Evolutionary conservation across 92 coral and sea anemone genomes (phyloP), one percentile per base, ranked within the genome.

Genomic region (Porites lobata): DNA sequence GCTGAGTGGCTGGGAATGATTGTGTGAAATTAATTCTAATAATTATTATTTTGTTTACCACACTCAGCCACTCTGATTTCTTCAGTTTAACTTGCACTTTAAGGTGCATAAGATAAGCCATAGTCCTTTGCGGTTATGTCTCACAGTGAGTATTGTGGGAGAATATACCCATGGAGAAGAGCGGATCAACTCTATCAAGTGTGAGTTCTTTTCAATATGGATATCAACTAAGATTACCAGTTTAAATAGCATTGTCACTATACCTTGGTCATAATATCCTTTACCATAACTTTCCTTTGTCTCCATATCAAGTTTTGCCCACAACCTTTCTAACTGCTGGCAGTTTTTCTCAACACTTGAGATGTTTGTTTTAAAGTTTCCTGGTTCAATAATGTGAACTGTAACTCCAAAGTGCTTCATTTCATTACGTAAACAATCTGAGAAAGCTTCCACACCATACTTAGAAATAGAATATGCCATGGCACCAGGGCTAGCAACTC

Each of bases 361-460:
- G 12, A 94, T 52, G 65, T 88, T 88, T 61, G 98, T 94, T 85
- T 77, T 92, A 65, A 94, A 94, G 75, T 22, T 84, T 1, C 98
- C 94, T 29, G 98, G 98, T 58, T 92, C 98, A 66, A 94, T 94
- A 12, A 84, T 89, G 75, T 92, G 95, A 67, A 92, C 93, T 3
- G 91, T 72, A 12, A 92, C 91, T 6, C 94, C 95, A 87, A 94
- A 87, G 15, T 13, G 76, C 50, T 80, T 72, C 26, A 94, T 77
- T 83, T 94, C 98, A 0, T 63, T 59, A 51, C 98, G 93, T 70
- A 94, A 64, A 1, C 89, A 88, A 87, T 92, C 98, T 7, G 84
- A 90, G 77, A 92, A 94, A 38, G 96, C 92, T 22, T 87, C 86
- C 15, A 94, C 94, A 17, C 94, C 94, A 81, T 43, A 94, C 80